Evolutionary conservation across 2,113 vertebrate genomes (phyloP).

Genomic region (Cyanistes caeruleus): DNA sequence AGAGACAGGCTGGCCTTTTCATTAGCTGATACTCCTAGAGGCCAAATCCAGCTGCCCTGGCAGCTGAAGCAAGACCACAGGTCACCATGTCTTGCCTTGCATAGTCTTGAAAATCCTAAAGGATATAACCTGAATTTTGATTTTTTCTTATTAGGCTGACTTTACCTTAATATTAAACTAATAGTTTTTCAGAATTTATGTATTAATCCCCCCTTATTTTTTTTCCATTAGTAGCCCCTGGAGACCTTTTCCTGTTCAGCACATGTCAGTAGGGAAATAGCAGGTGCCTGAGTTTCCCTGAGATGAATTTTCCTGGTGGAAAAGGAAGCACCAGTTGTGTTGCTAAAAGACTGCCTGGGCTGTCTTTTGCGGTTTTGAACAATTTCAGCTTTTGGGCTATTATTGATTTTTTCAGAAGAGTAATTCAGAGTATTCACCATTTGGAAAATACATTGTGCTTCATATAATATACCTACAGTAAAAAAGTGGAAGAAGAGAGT

Average conservation of each 20-base stretch:
- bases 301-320: background rate
- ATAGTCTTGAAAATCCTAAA: background rate
- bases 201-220: fast-evolving
- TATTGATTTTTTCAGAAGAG: background rate
- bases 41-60: background rate
- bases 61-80: background rate
- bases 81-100: fast-evolving
- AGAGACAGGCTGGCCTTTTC: background rate
- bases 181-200: background rate
- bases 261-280: background rate
- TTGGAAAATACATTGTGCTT: background rate
- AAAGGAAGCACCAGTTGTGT: background rate
- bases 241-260: background rate
- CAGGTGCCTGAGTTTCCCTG: background rate
- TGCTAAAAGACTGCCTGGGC: background rate
- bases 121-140: background rate
- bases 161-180: background rate
- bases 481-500: background rate
- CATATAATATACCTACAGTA: background rate
- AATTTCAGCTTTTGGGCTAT: background rate
- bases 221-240: background rate
- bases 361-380: background rate
- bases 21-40: background rate
- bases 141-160: background rate
- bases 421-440: background rate